phyloP scores from a whole-genome alignment of 2,888 invertebrate species.

The Julus scandinavius region DNA sequence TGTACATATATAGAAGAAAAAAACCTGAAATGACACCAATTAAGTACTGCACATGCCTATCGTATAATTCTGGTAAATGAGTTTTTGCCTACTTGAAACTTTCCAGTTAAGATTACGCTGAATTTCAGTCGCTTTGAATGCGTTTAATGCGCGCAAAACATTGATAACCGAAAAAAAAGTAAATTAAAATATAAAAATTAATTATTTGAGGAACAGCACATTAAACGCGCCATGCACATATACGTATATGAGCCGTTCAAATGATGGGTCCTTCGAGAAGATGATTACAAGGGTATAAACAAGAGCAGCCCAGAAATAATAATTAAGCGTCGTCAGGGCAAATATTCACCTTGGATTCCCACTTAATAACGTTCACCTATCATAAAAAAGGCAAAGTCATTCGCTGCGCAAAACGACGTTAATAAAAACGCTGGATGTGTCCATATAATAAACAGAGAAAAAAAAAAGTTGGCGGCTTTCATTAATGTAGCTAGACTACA shows the following conservation, averaged over 20 bases:
- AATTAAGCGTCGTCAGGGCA: neutral
- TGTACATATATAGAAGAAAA: too few species aligned
- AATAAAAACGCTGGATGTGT: conserved; percentile 42
- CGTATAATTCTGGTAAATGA: too few species aligned
- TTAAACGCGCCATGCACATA: neutral
- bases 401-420: conserved; percentile 15
- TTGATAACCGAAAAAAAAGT: neutral
- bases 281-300: neutral
- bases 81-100: neutral
- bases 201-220: neutral
- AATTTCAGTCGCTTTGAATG: neutral
- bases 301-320: neutral
- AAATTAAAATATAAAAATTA: conserved; percentile 7
- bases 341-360: conserved; percentile 32
- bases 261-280: conserved; percentile 2
- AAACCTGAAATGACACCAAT: too few species aligned
- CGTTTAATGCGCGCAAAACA: neutral
- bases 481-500: conserved; percentile 29
- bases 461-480: conserved; percentile 28
- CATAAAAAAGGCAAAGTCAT: conserved; percentile 34
- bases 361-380: conserved; percentile 28
- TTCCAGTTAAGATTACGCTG: neutral
- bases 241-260: neutral
- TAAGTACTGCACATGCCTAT: too few species aligned
- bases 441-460: neutral